Conservation (phyloP, 2,113 vertebrate genomes). For the Tinamus guttatus region DNA sequence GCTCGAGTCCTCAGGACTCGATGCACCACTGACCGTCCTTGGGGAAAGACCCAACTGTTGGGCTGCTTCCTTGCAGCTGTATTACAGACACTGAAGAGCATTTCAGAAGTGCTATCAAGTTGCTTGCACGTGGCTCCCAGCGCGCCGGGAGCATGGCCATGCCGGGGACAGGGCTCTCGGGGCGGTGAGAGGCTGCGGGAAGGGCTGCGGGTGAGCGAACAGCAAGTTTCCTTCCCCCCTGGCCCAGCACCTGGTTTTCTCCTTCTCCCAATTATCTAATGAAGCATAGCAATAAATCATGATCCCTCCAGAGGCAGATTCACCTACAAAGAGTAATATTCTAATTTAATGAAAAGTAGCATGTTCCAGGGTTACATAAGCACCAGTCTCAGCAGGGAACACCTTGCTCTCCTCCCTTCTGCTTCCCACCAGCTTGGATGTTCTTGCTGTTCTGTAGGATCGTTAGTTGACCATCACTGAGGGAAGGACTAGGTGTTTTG, state of each 20-base stretch:
- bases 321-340: not conserved
- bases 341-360: not conserved
- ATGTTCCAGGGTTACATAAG: not conserved
- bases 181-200: not conserved
- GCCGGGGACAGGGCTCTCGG: fast-evolving
- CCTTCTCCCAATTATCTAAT: slow-evolving; percentile 20
- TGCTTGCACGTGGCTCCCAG: not conserved
- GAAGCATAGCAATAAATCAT: slow-evolving; percentile 47
- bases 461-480: not conserved
- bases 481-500: not conserved
- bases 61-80: not conserved
- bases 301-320: not conserved
- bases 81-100: not conserved
- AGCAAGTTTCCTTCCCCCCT: not conserved
- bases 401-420: not conserved
- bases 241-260: slow-evolving; percentile 13
- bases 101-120: fast-evolving
- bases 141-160: not conserved
- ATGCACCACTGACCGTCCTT: too few species aligned
- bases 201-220: not conserved
- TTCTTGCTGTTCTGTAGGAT: not conserved
- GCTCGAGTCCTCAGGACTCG: not conserved
- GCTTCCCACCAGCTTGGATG: not conserved
- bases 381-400: not conserved
- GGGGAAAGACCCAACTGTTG: not conserved